phyloP scores from a whole-genome alignment of 92 coral and sea anemone genomes.

The Epizoanthus ramosus region DNA sequence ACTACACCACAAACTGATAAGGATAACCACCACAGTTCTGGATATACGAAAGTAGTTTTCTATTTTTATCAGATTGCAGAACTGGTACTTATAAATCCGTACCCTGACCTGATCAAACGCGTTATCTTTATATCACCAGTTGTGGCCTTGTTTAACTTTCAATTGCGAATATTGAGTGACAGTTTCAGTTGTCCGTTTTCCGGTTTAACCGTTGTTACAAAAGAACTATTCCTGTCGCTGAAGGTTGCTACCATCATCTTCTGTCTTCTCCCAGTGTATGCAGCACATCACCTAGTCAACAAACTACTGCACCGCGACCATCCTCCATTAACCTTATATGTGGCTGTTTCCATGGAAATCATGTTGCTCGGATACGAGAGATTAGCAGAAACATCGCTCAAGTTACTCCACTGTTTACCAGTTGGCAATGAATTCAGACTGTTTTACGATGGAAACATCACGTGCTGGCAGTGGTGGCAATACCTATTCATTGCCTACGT shows the following conservation, averaged over 20 bases:
- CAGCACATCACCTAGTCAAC: neutral
- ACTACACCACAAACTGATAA: neutral
- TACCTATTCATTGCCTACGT: too few species aligned
- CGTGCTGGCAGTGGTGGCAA: too few species aligned
- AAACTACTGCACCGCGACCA: neutral
- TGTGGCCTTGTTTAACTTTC: neutral
- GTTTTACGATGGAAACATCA: too few species aligned
- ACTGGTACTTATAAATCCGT: constrained; percentile 22
- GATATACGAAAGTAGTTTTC: constrained; percentile 41
- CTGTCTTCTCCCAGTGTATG: neutral
- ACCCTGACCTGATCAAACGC: neutral
- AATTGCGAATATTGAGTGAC: too few species aligned
- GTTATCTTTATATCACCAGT: constrained; percentile 36
- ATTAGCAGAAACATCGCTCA: constrained; percentile 40
- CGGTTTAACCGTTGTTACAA: constrained; percentile 35
- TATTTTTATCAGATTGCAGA: constrained; percentile 50
- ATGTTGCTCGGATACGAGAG: constrained; percentile 45
- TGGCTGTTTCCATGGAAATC: constrained; percentile 34
- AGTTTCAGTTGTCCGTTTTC: too few species aligned
- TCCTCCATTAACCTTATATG: constrained; percentile 5
- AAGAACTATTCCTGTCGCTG: constrained; percentile 28
- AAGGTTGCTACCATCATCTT: too few species aligned
- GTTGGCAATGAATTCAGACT: too few species aligned
- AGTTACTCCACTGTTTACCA: constrained; percentile 36
- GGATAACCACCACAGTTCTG: constrained; percentile 10